Evolutionary conservation across 2,888 invertebrate genomes (phyloP).

Genomic region (Latheticus oryzae): DNA sequence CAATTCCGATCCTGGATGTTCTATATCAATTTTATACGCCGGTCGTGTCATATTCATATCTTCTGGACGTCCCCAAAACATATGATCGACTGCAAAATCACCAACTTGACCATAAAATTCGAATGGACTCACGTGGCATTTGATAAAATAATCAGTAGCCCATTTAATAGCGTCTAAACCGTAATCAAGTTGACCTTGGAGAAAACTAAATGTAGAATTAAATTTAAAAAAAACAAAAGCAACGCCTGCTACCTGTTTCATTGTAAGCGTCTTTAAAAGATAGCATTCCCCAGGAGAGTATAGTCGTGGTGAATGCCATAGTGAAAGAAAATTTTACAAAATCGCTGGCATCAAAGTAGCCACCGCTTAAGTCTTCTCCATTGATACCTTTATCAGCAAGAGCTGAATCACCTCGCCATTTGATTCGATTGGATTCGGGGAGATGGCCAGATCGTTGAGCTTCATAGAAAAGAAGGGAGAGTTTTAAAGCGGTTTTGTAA

Average conservation of each 20-base stretch:
- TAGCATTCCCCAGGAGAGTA: slow-evolving; percentile 69
- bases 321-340: slow-evolving; percentile 71
- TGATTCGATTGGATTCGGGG: slow-evolving; percentile 66
- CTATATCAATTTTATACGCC: slow-evolving; percentile 69
- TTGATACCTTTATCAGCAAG: slow-evolving; percentile 65
- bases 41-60: slow-evolving; percentile 71
- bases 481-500: slow-evolving; percentile 66
- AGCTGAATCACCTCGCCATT: slow-evolving; percentile 70
- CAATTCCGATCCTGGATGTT: slow-evolving; percentile 71
- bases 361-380: slow-evolving; percentile 70
- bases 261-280: slow-evolving; percentile 67
- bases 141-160: slow-evolving; percentile 72
- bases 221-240: slow-evolving; percentile 3
- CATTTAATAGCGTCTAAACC: slow-evolving; percentile 68
- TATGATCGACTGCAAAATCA: slow-evolving; percentile 70
- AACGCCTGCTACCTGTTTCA: slow-evolving; percentile 59
- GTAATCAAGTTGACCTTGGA: slow-evolving; percentile 64
- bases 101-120: slow-evolving; percentile 71
- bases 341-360: slow-evolving; percentile 71
- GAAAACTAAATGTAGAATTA: too few species aligned
- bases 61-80: slow-evolving; percentile 73
- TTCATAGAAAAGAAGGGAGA: slow-evolving; percentile 70
- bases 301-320: slow-evolving; percentile 69
- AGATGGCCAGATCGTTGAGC: slow-evolving; percentile 69
- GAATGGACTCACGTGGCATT: slow-evolving; percentile 68